Evolutionary conservation across 2,888 invertebrate species (phyloP), one percentile per base, ranked within the genome.

Genomic region (Yponomeuta sedellus): DNA sequence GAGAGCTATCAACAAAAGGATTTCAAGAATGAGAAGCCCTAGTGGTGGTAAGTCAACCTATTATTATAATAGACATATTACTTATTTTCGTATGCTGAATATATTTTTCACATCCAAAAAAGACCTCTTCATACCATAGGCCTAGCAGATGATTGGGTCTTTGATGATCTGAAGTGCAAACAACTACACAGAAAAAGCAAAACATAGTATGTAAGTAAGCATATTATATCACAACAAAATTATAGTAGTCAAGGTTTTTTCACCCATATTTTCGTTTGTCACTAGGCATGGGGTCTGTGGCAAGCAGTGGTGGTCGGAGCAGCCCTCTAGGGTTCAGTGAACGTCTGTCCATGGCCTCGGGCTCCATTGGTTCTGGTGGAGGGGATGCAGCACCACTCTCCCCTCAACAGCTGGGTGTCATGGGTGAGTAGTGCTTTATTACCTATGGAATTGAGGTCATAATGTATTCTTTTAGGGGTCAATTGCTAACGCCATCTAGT

Each of bases 371-470:
- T 0, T 91, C 91, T 1, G 90, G 86, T 6, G 90, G 91, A 12
- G 92, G 92, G 61, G 93, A 93, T 70, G 93, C 94, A 52, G 92
- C 94, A 1, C 94, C 94, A 1, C 91, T 97, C 52, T 96, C 96
- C 3, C 96, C 97, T 1, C 96, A 97, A 78, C 97, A 97, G 75
- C 92, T 97, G 40, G 97, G 97, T 68, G 96, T 97, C 39, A 95
- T 97, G 94, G 97, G 96, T 96, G 85, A 94, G 95, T 93, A 94
- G 95, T 93, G 20, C 66, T 61, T 62, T 61, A n/a, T 64, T 12
- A n/a, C 19, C 57, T 22, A 40, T 59, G 56, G 59, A 34, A 61
- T 28, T 34, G 22, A 22, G 61, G 1, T 25, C 59, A 22, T 59
- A 11, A 0, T 52, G 44, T 16, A 4, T 12, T 11, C 2, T 20